Percentiles rank a stretch among this genome's conserved stretches.
phyloP scores from a whole-genome alignment of 2,888 invertebrate species.

The Oxycera nigricornis region DNA sequence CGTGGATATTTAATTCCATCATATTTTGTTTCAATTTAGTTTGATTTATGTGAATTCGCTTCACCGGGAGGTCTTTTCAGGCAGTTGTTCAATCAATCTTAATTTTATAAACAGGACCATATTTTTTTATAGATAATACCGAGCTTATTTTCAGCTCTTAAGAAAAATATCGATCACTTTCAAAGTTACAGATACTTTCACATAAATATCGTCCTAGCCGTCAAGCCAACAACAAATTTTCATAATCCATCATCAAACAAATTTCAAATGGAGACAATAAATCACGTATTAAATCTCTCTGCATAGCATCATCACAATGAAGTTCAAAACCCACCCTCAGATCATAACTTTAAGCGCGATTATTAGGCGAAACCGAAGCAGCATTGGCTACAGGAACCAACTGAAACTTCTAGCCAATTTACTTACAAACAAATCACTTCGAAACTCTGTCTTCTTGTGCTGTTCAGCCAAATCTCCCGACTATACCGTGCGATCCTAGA shows the following conservation, averaged over 20 bases:
- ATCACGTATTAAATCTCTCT: conserved; percentile 20
- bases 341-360: conserved; percentile 1
- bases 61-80: no score
- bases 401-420: conserved; percentile 10
- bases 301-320: neutral
- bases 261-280: neutral
- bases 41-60: no score
- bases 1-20: no score
- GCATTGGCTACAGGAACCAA: neutral
- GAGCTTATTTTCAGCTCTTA: no score
- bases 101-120: no score
- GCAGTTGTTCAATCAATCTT: no score
- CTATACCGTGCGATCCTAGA: neutral
- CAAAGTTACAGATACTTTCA: no score
- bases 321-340: neutral
- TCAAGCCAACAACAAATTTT: neutral
- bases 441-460: neutral
- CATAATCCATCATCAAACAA: neutral
- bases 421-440: conserved; percentile 26
- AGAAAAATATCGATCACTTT: no score
- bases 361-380: neutral
- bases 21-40: no score
- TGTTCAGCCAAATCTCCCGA: neutral
- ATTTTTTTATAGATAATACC: no score
- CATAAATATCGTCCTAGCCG: no score